A percentile compares a stretch with the other conserved stretches of the same genome.
Conservation (phyloP, 1,140 invertebrate genomes). For the Geopemphigus sp. region DNA sequence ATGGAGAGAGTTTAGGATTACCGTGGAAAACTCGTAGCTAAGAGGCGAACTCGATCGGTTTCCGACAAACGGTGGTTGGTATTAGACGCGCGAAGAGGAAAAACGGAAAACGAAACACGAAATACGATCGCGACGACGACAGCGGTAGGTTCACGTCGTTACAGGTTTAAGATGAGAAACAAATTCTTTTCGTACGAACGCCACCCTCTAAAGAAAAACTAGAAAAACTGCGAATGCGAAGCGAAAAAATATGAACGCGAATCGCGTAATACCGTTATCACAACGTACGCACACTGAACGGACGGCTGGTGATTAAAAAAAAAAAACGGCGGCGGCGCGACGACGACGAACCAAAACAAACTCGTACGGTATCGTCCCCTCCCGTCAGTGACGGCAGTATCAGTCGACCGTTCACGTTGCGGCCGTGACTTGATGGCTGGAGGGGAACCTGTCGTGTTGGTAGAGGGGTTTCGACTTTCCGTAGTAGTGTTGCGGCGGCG, state of each 20-base stretch:
- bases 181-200: too few relatives aligned
- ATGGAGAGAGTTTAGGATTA: background rate
- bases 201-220: too few relatives aligned
- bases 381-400: background rate
- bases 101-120: background rate
- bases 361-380: constrained; percentile 22
- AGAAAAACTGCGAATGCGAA: too few relatives aligned
- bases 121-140: background rate
- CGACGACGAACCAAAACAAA: constrained; percentile 41
- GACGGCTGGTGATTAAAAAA: constrained; percentile 34
- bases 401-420: background rate
- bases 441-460: background rate
- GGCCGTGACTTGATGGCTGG: too few relatives aligned
- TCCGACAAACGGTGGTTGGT: background rate
- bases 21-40: background rate
- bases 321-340: too few relatives aligned
- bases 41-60: background rate
- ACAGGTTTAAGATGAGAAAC: background rate
- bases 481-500: background rate
- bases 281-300: constrained; percentile 19
- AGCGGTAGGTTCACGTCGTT: background rate
- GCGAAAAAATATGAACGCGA: background rate
- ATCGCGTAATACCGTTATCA: constrained; percentile 24
- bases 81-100: background rate
- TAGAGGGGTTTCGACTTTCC: too few relatives aligned